A percentile compares a stretch with the other conserved stretches of the same genome.
Conservation (phyloP, 2,888 invertebrate genomes). For the Atherix ibis region DNA sequence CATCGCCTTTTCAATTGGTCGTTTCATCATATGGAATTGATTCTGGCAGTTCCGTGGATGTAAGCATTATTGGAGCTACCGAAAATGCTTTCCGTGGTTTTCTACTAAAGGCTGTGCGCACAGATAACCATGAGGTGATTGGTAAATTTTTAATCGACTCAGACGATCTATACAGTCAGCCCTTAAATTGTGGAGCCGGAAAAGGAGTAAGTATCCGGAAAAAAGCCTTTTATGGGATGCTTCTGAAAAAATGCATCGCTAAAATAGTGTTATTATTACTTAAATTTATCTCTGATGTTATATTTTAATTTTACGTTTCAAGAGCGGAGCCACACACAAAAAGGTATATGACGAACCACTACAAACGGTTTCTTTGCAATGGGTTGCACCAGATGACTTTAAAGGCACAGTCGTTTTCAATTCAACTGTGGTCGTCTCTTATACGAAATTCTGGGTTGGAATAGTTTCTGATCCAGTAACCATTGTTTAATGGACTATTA, state of each 20-base stretch:
- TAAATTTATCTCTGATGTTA: not conserved
- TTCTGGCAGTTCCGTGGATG: conserved; percentile 29
- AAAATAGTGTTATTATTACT: too few species aligned
- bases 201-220: conserved; percentile 8
- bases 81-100: conserved; percentile 46
- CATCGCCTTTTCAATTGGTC: conserved; percentile 43
- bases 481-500: conserved; percentile 35
- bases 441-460: conserved; percentile 56
- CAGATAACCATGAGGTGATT: conserved; percentile 41
- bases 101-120: conserved; percentile 47
- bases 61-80: conserved; percentile 31
- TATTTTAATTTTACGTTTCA: conserved; percentile 20
- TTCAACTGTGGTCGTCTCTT: conserved; percentile 51
- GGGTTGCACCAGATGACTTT: conserved; percentile 47
- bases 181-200: conserved; percentile 5
- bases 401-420: conserved; percentile 48
- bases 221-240: too few species aligned
- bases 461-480: conserved; percentile 44
- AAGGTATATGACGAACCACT: conserved; percentile 35
- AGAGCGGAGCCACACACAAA: conserved; percentile 56
- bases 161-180: conserved; percentile 1
- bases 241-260: too few species aligned
- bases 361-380: conserved; percentile 41
- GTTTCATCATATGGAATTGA: conserved; percentile 29
- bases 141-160: conserved; percentile 43